A percentile compares a stretch with the other conserved stretches of the same genome.
phyloP scores from a whole-genome alignment of 53 echinoderm and acorn worm genomes.

The Glandiceps talaboti region DNA sequence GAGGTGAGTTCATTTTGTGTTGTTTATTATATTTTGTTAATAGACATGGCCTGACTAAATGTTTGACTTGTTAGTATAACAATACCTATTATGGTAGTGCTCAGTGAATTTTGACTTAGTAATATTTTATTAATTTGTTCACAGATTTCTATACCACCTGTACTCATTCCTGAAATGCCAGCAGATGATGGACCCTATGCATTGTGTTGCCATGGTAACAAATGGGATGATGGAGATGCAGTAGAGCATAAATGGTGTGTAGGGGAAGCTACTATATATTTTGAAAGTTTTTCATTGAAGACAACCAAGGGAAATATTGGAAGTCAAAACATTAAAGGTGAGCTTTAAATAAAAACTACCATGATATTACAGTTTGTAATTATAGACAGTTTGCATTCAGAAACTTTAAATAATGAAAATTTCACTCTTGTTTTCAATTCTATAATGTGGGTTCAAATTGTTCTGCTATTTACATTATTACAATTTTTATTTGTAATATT shows the following conservation, averaged over 20 bases:
- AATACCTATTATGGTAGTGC: no score
- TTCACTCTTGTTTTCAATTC: no score
- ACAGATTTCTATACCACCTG: not conserved
- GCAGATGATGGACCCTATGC: not conserved
- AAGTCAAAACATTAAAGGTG: not conserved
- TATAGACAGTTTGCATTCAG: no score
- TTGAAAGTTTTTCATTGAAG: not conserved
- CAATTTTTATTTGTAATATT: no score
- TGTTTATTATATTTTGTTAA: not conserved
- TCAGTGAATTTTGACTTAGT: no score
- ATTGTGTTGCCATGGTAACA: not conserved
- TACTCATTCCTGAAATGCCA: not conserved
- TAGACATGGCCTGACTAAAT: no score
- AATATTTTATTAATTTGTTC: not conserved
- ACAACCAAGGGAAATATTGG: not conserved
- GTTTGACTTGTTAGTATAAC: no score
- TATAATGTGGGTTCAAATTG: no score
- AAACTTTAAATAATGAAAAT: no score
- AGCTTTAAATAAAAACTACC: no score
- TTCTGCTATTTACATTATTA: no score
- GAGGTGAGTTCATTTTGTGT: not conserved
- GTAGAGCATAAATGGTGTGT: not conserved
- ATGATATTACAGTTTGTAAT: no score
- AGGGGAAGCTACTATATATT: not conserved
- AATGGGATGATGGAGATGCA: not conserved